Evolutionary conservation across 2,888 invertebrate species (phyloP), one percentile per base, ranked within the genome.

Genomic region (Chalcis sispes): DNA sequence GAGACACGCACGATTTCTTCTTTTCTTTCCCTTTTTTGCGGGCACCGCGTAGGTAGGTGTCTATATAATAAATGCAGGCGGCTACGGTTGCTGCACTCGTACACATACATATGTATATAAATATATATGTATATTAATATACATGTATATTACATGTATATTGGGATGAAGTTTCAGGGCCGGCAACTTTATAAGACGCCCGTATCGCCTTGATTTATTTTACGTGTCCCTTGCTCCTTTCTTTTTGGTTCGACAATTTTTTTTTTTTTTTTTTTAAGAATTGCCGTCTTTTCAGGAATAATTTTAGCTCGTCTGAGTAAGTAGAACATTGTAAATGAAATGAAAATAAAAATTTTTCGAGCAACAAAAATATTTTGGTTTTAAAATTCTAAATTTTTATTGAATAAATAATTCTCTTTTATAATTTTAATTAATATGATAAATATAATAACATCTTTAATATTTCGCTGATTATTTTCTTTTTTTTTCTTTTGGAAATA

Each of bases 151-250:
- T 0, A 13, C 2, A n/a, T 20, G 64, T 18, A 29, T 3, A 15
- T 7, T n/a, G n/a, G 25, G 29, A 32, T 29, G 64, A 36, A 25
- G 20, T 61, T 7, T 61, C 70, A 71, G 50, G 70, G 70, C 61
- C 70, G 61, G 40, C 61, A 50, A 62, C 67, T 56, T 56, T 42
- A 15, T 23, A 23, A 7, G 25, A 4, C 29, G 56, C 42, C 15
- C 50, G 20, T 32, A 48, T 58, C n/a, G 61, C 61, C 70, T 59
- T 61, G 61, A 52, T 59, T 52, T 62, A 20, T 56, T 42, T 27
- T 50, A 3, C 18, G 27, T 32, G 27, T 29, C 2, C 7, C 13
- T 23, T 59, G 36, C 20, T 59, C 15, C 18, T 15, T 27, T 50
- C 7, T 50, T 42, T 50, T 46, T 46, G 4, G 23, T 4, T 0